Evolutionary conservation across 2,797 vertebrate genomes (phyloP), one percentile per base, ranked within the genome.

Genomic region (Momotus momota): DNA sequence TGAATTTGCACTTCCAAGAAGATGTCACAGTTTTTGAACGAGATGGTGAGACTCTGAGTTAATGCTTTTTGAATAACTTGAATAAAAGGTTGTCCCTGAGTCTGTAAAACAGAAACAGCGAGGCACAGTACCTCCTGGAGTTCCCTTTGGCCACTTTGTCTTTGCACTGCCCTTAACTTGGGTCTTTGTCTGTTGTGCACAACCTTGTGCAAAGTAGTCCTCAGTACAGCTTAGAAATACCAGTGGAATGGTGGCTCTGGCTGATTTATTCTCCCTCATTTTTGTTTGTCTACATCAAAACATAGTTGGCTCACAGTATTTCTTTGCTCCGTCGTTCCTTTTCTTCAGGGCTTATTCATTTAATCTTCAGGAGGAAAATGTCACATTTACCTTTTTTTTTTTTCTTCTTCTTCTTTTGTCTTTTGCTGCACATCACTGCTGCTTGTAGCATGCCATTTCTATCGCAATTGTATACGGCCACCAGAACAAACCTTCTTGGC

Each of bases 1-100:
- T 86, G 90, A 93, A 93, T 96, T 93, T 94, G 81, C 80, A 82
- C 81, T 96, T 95, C 92, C 92, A 96, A 96, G 88, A 91, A 95
- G 86, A 96, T 97, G 96, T 90, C 92, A 93, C 85, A 81, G 73
- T 96, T 96, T 96, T 97, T 81, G 93, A 71, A 94, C 0, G 87
- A 90, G 88, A 52, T 88, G 81, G 88, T 90, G 82, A 96, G 86
- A 91, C 88, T 93, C 82, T 84, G 85, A 94, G 95, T 96, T 97
- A 94, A 93, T 94, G 95, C 84, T 92, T 89, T 94, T 85, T 95
- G 89, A 97, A 93, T 92, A 93, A 88, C 64, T 92, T 80, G 66
- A 97, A 92, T 93, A 90, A 94, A 95, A 79, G 62, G 80, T 77
- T 93, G 77, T 77, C 80, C 80, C 51, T 31, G 71, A 88, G 86